Evolutionary conservation across 2,797 vertebrate species (phyloP).

Genomic region (Merluccius polli): DNA sequence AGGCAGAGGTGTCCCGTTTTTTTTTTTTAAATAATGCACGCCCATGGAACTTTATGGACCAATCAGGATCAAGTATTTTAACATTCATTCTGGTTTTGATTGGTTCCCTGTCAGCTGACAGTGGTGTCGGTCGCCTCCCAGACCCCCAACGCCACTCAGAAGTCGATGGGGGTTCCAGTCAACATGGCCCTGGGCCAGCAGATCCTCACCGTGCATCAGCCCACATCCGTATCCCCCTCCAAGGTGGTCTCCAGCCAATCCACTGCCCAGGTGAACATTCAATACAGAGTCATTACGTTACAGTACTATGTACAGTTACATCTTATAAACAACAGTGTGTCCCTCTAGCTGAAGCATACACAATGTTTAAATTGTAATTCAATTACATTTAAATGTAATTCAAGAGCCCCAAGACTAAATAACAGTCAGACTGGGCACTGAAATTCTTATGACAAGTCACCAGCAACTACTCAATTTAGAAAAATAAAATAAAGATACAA

Average conservation of each 20-base stretch:
- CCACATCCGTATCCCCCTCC: slow-evolving; percentile 79
- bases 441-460: too few relatives aligned
- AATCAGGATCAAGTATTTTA: background rate
- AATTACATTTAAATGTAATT: background rate
- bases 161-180: slow-evolving; percentile 81
- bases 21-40: background rate
- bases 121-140: slow-evolving; percentile 87
- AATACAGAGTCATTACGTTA: background rate
- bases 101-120: slow-evolving; percentile 68
- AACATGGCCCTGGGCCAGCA: slow-evolving; percentile 87
- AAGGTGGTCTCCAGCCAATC: slow-evolving; percentile 78
- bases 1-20: background rate
- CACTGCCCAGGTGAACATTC: slow-evolving; percentile 69
- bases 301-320: too few relatives aligned
- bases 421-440: too few relatives aligned
- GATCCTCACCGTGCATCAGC: slow-evolving; percentile 84
- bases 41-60: background rate
- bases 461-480: too few relatives aligned
- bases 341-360: too few relatives aligned
- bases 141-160: slow-evolving; percentile 81
- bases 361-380: too few relatives aligned
- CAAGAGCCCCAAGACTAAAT: background rate
- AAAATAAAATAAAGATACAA: too few relatives aligned
- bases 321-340: too few relatives aligned
- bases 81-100: background rate